These are phyloP conservation scores for Sphaeridia pumilis DNA, from an alignment of 2,888 invertebrate species.

Conservation along the genomic window DNA sequence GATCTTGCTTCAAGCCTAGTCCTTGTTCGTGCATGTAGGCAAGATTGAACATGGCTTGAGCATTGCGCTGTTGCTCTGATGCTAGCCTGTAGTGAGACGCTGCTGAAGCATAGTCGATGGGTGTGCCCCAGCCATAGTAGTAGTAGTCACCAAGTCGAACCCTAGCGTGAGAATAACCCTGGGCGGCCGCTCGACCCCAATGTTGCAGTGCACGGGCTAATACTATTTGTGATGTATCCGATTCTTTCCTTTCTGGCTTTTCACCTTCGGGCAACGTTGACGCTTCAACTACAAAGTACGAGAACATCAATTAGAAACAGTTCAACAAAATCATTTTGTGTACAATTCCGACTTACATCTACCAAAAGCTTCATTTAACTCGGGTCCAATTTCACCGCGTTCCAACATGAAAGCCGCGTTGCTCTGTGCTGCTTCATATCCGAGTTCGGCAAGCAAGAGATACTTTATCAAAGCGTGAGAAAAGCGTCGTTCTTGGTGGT, in stretches of 20 bases:
- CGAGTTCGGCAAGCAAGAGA: slow-evolving; percentile 80
- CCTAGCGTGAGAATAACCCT: slow-evolving; percentile 78
- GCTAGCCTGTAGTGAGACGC: slow-evolving; percentile 85
- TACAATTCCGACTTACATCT: slow-evolving; percentile 3
- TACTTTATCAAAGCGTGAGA: slow-evolving; percentile 82
- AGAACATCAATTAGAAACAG: not conserved
- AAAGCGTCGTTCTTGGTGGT: slow-evolving; percentile 66
- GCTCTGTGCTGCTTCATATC: slow-evolving; percentile 94
- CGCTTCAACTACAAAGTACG: slow-evolving; percentile 6
- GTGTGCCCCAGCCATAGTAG: slow-evolving; percentile 80
- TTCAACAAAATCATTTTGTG: not conserved
- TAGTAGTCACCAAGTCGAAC: slow-evolving; percentile 97
- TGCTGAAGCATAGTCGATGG: slow-evolving; percentile 76
- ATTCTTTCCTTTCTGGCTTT: slow-evolving; percentile 7
- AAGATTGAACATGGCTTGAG: slow-evolving; percentile 97
- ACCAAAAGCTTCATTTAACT: slow-evolving; percentile 19
- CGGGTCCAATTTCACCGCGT: slow-evolving; percentile 44
- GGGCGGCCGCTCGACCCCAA: slow-evolving; percentile 87
- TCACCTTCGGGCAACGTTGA: not conserved
- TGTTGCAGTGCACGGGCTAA: slow-evolving; percentile 63
- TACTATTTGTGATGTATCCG: slow-evolving; percentile 17
- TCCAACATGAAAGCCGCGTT: slow-evolving; percentile 93
- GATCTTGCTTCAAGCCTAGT: slow-evolving; percentile 71
- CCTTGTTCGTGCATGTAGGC: slow-evolving; percentile 99
- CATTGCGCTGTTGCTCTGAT: slow-evolving; percentile 86